These are phyloP conservation scores for Puma concolor DNA, from an alignment of 2,113 vertebrate genomes.

Conservation along the genomic window DNA sequence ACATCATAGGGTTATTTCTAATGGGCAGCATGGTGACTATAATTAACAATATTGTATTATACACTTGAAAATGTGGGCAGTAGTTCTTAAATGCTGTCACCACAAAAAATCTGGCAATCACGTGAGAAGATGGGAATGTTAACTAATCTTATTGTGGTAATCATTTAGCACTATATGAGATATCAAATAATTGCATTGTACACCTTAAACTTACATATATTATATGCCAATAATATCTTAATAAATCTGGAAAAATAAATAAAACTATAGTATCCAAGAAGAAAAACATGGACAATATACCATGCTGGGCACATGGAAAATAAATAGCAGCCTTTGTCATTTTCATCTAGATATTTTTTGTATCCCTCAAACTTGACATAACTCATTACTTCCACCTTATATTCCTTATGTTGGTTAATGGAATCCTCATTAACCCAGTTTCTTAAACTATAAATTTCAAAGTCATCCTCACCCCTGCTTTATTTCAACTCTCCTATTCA, in stretches of 20 bases:
- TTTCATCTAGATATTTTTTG: neutral
- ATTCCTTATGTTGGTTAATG: neutral
- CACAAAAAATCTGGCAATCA: neutral
- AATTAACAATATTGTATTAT: neutral
- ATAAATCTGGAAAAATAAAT: neutral
- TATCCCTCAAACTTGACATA: neutral
- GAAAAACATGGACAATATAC: neutral
- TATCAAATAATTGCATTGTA: neutral
- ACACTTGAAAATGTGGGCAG: neutral
- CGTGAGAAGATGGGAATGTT: neutral
- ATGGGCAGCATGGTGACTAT: neutral
- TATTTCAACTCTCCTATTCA: neutral
- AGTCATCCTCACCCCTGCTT: neutral
- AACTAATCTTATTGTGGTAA: neutral
- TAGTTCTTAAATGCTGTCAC: neutral
- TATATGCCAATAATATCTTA: neutral
- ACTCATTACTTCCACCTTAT: neutral
- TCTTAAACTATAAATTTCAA: constrained; percentile 42
- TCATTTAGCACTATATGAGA: neutral
- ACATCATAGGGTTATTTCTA: neutral
- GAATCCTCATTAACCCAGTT: neutral
- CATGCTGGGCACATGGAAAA: neutral
- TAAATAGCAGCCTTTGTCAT: neutral
- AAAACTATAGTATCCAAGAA: neutral
- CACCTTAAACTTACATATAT: neutral